phyloP scores from a whole-genome alignment of 2,797 vertebrate species.

The Bovichtus diacanthus region DNA sequence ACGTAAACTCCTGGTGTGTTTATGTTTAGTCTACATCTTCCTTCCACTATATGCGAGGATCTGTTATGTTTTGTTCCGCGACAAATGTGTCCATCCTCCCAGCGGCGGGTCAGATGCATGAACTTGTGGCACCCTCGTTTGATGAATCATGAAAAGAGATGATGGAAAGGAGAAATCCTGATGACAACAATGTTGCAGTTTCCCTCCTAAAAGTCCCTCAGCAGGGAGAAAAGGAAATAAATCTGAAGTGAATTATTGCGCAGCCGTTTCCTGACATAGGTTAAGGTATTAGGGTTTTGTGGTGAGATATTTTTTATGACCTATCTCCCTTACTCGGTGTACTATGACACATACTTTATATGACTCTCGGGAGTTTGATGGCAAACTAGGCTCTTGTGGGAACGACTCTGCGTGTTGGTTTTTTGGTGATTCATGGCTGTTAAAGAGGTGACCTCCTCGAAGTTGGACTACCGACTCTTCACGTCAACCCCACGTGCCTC shows the following conservation, averaged over 20 bases:
- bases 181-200: not conserved
- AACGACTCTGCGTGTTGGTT: conserved; percentile 61
- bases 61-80: conserved; percentile 14
- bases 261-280: conserved; percentile 50
- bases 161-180: not conserved
- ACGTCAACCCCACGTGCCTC: conserved; percentile 41
- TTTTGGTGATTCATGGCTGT: conserved; percentile 65
- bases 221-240: conserved; percentile 5
- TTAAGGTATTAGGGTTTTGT: conserved; percentile 34
- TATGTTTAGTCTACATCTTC: conserved; percentile 71
- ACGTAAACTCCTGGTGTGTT: conserved; percentile 59
- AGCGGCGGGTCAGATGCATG: conserved; percentile 25
- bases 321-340: conserved; percentile 53
- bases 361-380: conserved; percentile 51
- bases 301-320: conserved; percentile 62
- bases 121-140: conserved; percentile 1
- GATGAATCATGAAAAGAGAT: conserved; percentile 12
- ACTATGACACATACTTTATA: conserved; percentile 58
- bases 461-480: conserved; percentile 43
- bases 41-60: conserved; percentile 23
- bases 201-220: conserved; percentile 17
- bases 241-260: conserved; percentile 47
- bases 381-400: conserved; percentile 59
- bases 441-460: conserved; percentile 62
- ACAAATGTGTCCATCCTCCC: conserved; percentile 9